Evolutionary conservation across 1,140 invertebrate genomes (phyloP).

Genomic region (Lepeophtheirus salmonis): DNA sequence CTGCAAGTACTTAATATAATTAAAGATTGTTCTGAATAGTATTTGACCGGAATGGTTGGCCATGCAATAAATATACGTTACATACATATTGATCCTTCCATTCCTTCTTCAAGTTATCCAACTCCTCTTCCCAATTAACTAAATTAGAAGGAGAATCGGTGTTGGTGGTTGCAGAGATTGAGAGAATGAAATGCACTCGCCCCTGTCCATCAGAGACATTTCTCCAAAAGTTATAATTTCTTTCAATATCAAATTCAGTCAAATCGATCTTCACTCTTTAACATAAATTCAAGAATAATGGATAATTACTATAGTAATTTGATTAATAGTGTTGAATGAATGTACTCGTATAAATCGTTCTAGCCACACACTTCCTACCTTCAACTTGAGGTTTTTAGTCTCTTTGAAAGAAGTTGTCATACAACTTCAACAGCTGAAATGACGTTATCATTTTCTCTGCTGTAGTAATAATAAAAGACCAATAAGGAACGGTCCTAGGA

Average conservation of each 20-base stretch:
- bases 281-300: no score
- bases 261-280: slow-evolving; percentile 4
- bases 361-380: no score
- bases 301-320: no score
- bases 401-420: no score
- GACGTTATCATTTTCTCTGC: no score
- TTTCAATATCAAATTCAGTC: slow-evolving; percentile 1
- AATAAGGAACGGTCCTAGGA: no score
- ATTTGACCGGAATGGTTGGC: slow-evolving; percentile 27
- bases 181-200: background rate
- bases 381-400: no score
- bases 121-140: background rate
- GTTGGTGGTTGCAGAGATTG: slow-evolving; percentile 5
- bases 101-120: slow-evolving; percentile 20
- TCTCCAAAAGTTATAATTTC: slow-evolving; percentile 11
- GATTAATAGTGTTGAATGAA: no score
- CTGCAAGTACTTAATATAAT: slow-evolving; percentile 18
- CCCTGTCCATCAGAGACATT: slow-evolving; percentile 6
- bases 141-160: slow-evolving; percentile 6
- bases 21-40: slow-evolving; percentile 17
- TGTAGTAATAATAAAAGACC: no score
- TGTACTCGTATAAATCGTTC: no score
- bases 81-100: slow-evolving; percentile 21
- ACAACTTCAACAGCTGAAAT: no score
- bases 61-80: no score